phyloP scores from a whole-genome alignment of 2,797 vertebrate species.

The Cryptoprocta ferox region DNA sequence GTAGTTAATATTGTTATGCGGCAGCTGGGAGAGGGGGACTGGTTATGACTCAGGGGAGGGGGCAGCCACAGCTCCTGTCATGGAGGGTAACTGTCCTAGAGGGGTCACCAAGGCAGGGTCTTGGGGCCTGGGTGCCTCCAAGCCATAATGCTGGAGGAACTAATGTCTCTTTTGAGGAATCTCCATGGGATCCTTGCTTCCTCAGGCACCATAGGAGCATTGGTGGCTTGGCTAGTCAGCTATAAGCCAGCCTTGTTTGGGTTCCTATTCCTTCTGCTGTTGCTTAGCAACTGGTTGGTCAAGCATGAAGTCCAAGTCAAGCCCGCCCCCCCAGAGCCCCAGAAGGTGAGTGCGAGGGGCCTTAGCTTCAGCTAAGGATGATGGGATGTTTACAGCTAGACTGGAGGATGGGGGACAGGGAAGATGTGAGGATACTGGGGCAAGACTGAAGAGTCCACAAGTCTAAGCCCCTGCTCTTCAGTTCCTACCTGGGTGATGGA shows the following conservation, averaged over 20 bases:
- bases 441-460: not conserved
- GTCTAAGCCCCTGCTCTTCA: not conserved
- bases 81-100: constrained; percentile 34
- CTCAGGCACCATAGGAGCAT: not conserved
- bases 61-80: constrained; percentile 10
- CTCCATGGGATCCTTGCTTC: constrained; percentile 56
- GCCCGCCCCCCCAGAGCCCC: not conserved
- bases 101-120: constrained; percentile 13
- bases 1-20: constrained; percentile 54
- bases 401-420: not conserved
- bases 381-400: not conserved
- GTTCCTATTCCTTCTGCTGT: constrained; percentile 72
- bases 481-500: not conserved
- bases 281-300: constrained; percentile 80
- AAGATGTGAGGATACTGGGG: not conserved
- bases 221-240: constrained; percentile 66
- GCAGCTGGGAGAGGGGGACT: not conserved
- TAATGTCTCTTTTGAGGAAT: constrained; percentile 45
- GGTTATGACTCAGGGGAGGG: not conserved
- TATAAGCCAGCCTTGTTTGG: constrained; percentile 73
- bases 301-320: constrained; percentile 70
- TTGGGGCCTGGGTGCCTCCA: constrained; percentile 14
- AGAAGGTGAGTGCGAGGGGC: constrained; percentile 63
- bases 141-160: constrained; percentile 58
- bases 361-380: not conserved